phyloP scores from a whole-genome alignment of 2,113 vertebrate species.

The Lepus europaeus region DNA sequence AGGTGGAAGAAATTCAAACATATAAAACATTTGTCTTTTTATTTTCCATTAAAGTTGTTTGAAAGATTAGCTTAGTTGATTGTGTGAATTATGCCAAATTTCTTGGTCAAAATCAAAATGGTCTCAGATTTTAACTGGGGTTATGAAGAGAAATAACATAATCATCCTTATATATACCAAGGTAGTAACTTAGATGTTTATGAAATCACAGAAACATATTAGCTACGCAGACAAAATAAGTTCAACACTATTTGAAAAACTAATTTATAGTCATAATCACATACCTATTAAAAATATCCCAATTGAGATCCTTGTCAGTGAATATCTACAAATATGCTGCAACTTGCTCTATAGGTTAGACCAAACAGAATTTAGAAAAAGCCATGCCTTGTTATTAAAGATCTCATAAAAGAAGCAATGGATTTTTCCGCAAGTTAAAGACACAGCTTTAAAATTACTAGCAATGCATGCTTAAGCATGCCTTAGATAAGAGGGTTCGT shows the following conservation, averaged over 20 bases:
- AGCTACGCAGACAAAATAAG: not conserved
- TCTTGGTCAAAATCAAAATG: conserved; percentile 32
- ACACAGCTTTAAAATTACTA: conserved; percentile 38
- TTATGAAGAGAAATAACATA: conserved; percentile 30
- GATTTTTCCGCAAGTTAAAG: conserved; percentile 46
- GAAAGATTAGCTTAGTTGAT: conserved; percentile 15
- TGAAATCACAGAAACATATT: conserved; percentile 34
- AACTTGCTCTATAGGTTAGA: conserved; percentile 1
- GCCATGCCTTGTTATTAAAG: not conserved
- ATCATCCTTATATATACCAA: not conserved
- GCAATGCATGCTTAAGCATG: not conserved
- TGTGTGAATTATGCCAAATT: conserved; percentile 20
- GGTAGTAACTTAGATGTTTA: conserved; percentile 19
- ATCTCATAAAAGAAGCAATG: conserved; percentile 30
- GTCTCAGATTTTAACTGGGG: conserved; percentile 37
- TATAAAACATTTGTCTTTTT: conserved; percentile 32
- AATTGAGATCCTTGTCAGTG: not conserved
- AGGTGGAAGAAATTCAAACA: conserved; percentile 19
- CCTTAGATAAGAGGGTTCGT: not conserved
- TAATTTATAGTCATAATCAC: not conserved
- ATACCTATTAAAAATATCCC: not conserved
- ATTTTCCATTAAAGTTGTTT: conserved; percentile 49
- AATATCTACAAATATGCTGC: not conserved
- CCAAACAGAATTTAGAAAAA: conserved; percentile 21
- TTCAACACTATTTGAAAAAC: conserved; percentile 15